Base-by-base conservation (phyloP, 2,888 invertebrate species). In the Halocaridina rubra region DNA sequence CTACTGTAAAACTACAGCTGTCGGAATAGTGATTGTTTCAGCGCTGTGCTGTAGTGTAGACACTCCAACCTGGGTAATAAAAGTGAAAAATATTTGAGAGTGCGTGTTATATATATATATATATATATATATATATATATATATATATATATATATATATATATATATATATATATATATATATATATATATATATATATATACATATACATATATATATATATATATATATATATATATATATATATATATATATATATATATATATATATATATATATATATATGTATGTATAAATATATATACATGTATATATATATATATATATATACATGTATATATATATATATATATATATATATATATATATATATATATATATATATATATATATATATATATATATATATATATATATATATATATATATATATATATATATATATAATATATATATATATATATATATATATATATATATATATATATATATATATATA, bases 111-210 rank as follows among this genome's bases (percentile, higher is more conserved):
- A 32, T 30, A 71, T 71, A 71, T 71, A 71, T 71, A 32, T 71
- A 71, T 71, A 71, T 71, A 71, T 71, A 71, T 71, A 71, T 71
- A 71, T 32, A 71, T 32, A 71, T 71, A 32, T 71, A 71, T 71
- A 71, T 71, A 71, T 32, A 72, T 72, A 32, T 72, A 32, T 72
- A 32, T 32, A 72, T 32, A 72, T 72, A 32, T 72, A 72, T 72
- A 72, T 72, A 72, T 32, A 72, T 72, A 72, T 72, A 72, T 72
- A 72, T 72, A 72, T 32, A 72, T 72, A 72, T 72, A 72, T 72
- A 72, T 72, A 72, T 72, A 72, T 72, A 72, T 72, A 72, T 72
- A 72, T 72, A 72, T 72, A 72, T 72, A 72, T 72, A 32, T 72
- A 72, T 32, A 32, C 5, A 72, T 72, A 72, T 72, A 72, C 19